Base-by-base conservation (phyloP, 2,888 invertebrate species). In the Sclerodermus sp. region DNA sequence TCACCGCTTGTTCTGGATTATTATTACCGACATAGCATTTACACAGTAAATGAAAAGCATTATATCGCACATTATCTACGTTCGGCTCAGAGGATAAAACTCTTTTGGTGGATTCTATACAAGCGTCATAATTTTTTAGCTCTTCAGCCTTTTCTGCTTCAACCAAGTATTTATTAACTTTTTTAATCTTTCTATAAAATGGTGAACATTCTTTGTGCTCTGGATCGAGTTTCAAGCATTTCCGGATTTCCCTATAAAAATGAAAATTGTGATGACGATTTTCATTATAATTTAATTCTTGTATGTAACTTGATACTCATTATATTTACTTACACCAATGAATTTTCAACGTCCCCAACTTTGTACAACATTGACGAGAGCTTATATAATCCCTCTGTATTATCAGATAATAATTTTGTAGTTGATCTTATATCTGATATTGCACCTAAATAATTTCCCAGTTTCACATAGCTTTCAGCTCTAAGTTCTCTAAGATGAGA, bases 191-290 rank as follows among this genome's bases (percentile, higher is more conserved):
- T 78, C 98, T 99, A 82, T 99, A 99, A 71, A 96, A 89, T 15
- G 91, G 88, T 79, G 96, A 96, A 79, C 98, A 99, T 67, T 89
- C 84, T 80, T 95, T 94, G 80, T 99, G 96, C 68, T 99, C 99
- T 0, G 97, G 97, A 79, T 99, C 98, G 37, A 97, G 81, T 76
- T 93, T 96, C 14, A 99, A 83, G 77, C 99, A 99, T 78, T 99
- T 97, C 15, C 99, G 87, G 58, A 99, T 89, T 79, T 97, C 94
- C 79, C 86, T 87, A 73, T 39, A 65, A 10, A 56, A n/a, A n/a
- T n/a, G n/a, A n/a, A n/a, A n/a, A n/a, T n/a, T n/a, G n/a, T n/a
- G n/a, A n/a, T n/a, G n/a, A n/a, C 23, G 8, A 23, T 23, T 23
- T 23, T 23, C 8, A 23, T 5, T 23, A 23, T n/a, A n/a, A n/a